Evolutionary conservation across 2,797 vertebrate genomes (phyloP), one percentile per base, ranked within the genome.

Genomic region (Hipposideros larvatus): DNA sequence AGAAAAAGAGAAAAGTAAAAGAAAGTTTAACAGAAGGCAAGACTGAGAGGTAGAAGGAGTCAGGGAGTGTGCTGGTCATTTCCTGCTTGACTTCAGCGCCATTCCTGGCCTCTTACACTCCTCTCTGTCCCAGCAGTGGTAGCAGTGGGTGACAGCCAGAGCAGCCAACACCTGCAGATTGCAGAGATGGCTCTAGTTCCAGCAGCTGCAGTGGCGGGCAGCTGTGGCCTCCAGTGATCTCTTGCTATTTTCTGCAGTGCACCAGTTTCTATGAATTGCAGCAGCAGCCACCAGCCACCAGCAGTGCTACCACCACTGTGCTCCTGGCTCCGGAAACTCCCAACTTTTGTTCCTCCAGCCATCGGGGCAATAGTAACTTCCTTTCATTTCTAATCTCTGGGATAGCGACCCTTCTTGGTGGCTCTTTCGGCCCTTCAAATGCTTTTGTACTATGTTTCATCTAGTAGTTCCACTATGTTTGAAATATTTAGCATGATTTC

Each of bases 401-500:
- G 4, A 28, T 16, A 88, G 9, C 13, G 87, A 11, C 10, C 34
- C 83, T 88, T 85, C 57, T 37, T 31, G 11, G 16, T 79, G 63
- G 10, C 28, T 88, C 34, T 79, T 43, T 63, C 24, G 37, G 34
- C 31, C 26, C 3, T 53, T 22, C 46, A 22, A 3, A 0, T 18
- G 53, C 63, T 66, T 77, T 57, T 13, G 13, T 5, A 73, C 61
- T 1, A 18, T 85, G 15, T 55, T 55, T 43, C 53, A 66, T 15
- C 28, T 14, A 51, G 41, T n/a, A 10, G 34, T 24, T 79, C 46
- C 6, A 7, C 11, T 15, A 11, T 7, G 4, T 85, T 61, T 97
- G 55, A 70, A 77, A 57, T 77, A 87, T 9, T 79, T 90, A 61
- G 24, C 21, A 9, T 65, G 19, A 4, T 80, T 80, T 92, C 55